Evolutionary conservation across 2,113 vertebrate genomes (phyloP).

Genomic region (Cyanoderma ruficeps): DNA sequence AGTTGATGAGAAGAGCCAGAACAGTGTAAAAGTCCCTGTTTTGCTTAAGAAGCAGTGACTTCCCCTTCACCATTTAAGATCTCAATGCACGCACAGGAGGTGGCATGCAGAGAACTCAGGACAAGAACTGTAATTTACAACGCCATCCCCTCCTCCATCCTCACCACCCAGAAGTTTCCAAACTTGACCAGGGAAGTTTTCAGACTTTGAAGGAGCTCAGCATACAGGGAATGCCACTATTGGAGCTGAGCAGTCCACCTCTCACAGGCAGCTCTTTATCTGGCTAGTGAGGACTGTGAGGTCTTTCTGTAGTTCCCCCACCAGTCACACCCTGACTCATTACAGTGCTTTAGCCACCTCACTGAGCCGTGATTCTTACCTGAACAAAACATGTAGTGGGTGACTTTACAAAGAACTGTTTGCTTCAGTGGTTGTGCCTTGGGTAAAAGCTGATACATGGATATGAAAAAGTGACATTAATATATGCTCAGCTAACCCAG

Average conservation of each 20-base stretch:
- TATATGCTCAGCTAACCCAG: background rate
- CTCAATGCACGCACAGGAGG: background rate
- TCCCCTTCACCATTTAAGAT: background rate
- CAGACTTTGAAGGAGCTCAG: background rate
- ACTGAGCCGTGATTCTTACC: background rate
- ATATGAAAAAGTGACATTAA: background rate
- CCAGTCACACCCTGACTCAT: background rate
- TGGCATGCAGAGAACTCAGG: background rate
- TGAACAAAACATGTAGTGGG: fast-evolving
- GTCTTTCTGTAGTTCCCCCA: background rate
- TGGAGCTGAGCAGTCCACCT: background rate
- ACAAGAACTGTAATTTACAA: background rate
- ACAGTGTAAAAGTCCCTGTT: background rate
- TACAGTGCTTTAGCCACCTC: background rate
- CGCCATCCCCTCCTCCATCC: background rate
- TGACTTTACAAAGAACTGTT: background rate
- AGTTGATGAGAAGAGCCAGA: background rate
- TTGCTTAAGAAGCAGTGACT: background rate
- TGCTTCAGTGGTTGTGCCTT: background rate
- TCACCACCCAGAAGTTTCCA: background rate
- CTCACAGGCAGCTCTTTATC: fast-evolving
- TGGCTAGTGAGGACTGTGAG: background rate
- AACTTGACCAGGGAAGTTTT: background rate
- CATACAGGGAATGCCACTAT: fast-evolving
- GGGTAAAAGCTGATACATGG: background rate